Base-by-base conservation (phyloP, 2,888 invertebrate genomes). In the Gasteruption jaculator region DNA sequence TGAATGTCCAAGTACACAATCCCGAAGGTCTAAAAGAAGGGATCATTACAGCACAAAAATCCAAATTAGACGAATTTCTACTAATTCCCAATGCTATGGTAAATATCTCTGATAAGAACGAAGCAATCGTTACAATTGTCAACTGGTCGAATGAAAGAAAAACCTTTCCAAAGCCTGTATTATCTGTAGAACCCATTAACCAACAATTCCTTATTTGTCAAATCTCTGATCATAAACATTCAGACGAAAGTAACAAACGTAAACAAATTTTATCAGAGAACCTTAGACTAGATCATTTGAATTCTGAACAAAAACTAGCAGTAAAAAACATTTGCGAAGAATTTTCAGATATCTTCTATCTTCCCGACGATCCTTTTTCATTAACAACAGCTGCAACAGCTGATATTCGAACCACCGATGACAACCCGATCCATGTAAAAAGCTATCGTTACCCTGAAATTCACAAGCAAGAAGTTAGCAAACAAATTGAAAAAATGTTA, bases 271-370 rank as follows among this genome's bases (percentile, higher is more conserved):
- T n/a, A n/a, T n/a, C n/a, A n/a, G n/a, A n/a, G n/a, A n/a, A n/a
- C 22, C 33, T 54, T 11, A 11, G 38, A 18, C 41, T 48, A 12
- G 47, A 52, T 25, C 47, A 50, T 15, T 25, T 44, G 6, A 43
- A 39, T 20, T 2, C 4, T 6, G 46, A 44, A 21, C 36, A 40
- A 44, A 33, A 22, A 31, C 18, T 21, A 31, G n/a, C 39, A 24
- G 11, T 43, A 5, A 11, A 22, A 15, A 15, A 14, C 21, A 31
- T 43, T n/a, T 40, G 43, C 20, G 16, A 22, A 22, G 39, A 43
- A 24, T 43, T 41, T 25, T 33, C 30, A 18, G 41, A 42, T 32
- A 21, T 43, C 8, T 43, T 43, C 18, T 32, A 43, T 31, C 22
- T 43, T 10, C 19, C 26, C 10, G 33, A 22, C 6, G 43, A 43